Conservation (phyloP, 2,113 vertebrate genomes). For the Phyllopteryx taeniolatus region DNA sequence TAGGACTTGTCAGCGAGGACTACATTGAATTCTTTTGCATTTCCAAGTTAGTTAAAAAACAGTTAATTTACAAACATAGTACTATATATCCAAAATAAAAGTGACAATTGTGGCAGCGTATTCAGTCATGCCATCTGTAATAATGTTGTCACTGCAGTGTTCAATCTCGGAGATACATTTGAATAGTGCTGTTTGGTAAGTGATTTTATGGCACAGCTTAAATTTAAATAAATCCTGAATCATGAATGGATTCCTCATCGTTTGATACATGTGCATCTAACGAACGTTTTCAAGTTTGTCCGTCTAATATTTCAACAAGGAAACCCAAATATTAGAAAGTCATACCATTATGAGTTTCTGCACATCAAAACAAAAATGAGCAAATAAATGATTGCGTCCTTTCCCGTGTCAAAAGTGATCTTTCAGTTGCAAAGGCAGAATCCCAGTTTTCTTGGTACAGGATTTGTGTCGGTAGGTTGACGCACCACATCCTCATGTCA, state of each 20-base stretch:
- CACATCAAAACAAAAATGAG: too few relatives aligned
- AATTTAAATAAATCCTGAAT: too few relatives aligned
- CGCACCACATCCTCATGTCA: neutral
- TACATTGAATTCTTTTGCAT: neutral
- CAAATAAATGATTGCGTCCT: too few relatives aligned
- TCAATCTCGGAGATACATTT: neutral
- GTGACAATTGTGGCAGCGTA: neutral
- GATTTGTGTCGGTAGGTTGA: neutral
- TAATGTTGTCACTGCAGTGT: neutral
- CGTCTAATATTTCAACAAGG: neutral
- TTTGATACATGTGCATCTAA: neutral
- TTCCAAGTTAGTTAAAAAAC: too few relatives aligned
- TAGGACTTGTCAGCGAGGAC: neutral
- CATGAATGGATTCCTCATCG: neutral
- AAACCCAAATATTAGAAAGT: too few relatives aligned
- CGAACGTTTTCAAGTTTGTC: neutral
- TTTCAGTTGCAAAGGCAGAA: neutral
- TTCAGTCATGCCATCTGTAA: neutral
- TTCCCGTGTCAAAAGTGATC: too few relatives aligned
- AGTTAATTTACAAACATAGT: too few relatives aligned
- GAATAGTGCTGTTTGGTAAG: neutral
- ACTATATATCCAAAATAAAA: neutral
- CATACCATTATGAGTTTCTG: too few relatives aligned
- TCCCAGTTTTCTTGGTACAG: neutral
- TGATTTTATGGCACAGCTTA: neutral